phyloP scores from a whole-genome alignment of 2,797 vertebrate species.

The Enteromius treurensis region DNA sequence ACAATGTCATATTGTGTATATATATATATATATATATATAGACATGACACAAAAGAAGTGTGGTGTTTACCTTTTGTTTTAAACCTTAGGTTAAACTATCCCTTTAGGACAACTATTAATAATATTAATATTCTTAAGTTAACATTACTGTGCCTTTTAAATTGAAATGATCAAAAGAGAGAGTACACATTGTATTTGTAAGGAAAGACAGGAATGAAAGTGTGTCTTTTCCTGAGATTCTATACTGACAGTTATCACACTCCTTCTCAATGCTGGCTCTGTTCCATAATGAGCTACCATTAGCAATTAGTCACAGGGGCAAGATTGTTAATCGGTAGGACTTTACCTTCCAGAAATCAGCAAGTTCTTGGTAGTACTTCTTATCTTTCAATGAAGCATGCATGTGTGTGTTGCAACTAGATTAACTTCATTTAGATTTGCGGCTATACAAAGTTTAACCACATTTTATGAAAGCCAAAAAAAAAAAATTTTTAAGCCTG shows the following conservation, averaged over 20 bases:
- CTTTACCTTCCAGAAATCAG: constrained; percentile 74
- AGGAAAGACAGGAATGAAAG: neutral
- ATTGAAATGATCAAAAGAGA: neutral
- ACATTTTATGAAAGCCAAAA: neutral
- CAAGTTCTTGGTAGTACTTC: constrained; percentile 45
- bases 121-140: neutral
- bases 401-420: constrained; percentile 39
- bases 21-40: neutral
- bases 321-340: constrained; percentile 72
- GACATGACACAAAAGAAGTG: neutral
- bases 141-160: neutral
- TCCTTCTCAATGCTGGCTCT: neutral
- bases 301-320: constrained; percentile 58
- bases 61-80: neutral
- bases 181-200: neutral
- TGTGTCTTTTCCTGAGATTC: neutral
- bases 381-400: constrained; percentile 63
- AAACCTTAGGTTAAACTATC: neutral
- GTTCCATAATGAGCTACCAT: constrained; percentile 64
- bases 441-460: neutral
- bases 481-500: neutral
- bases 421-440: neutral
- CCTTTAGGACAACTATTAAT: neutral
- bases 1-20: no score
- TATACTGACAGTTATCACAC: neutral